Percentiles rank a stretch among this genome's conserved stretches.
Evolutionary conservation across 37 sponge, comb jelly and placozoan species (phyloP).

Genomic region (Eunapius fragilis): DNA sequence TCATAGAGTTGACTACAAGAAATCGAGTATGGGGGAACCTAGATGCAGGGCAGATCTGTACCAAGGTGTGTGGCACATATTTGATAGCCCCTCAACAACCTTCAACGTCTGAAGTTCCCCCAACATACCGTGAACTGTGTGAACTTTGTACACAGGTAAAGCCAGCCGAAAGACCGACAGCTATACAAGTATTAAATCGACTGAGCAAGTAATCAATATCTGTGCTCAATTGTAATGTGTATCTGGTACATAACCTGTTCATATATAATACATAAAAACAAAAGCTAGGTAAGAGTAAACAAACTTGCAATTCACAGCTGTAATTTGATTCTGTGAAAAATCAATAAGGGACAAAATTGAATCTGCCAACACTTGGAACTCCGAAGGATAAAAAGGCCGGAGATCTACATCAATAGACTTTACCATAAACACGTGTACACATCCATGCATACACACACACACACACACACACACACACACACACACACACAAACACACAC

Average conservation of each 20-base stretch:
- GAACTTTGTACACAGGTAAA: not conserved
- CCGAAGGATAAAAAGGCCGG: not conserved
- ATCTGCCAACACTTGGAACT: not conserved
- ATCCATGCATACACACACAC: not conserved
- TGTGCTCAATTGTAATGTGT: not conserved
- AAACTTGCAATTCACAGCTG: not conserved
- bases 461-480: too few species aligned
- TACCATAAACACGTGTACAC: not conserved
- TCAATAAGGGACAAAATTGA: not conserved
- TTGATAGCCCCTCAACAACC: too few species aligned
- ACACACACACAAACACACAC: too few species aligned
- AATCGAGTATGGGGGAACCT: constrained; percentile 16
- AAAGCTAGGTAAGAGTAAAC: not conserved
- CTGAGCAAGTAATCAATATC: not conserved
- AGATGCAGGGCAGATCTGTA: not conserved
- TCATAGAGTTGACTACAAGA: constrained; percentile 16
- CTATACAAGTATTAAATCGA: not conserved
- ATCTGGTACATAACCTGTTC: not conserved
- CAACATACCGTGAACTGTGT: not conserved
- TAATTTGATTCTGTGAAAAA: not conserved
- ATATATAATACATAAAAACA: not conserved
- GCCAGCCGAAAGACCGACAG: not conserved
- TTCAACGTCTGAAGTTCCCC: too few species aligned
- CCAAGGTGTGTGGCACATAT: too few species aligned
- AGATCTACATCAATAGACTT: not conserved